Evolutionary conservation across 2,113 vertebrate species (phyloP), one percentile per base, ranked within the genome.

Genomic region (Silurus glanis): DNA sequence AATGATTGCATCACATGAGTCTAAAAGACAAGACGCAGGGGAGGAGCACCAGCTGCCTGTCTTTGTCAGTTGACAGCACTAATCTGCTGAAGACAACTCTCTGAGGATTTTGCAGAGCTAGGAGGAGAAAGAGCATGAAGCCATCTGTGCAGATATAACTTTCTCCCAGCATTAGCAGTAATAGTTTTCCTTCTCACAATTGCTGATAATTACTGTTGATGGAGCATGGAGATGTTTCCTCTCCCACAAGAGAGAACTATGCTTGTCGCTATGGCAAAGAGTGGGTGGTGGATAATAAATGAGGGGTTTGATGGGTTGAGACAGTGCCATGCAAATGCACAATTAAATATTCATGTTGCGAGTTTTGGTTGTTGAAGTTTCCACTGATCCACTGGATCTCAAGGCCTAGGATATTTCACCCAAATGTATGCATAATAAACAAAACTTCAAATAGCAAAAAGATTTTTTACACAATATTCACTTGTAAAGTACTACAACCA

Each of bases 321-420:
- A 90, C 91, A 91, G 85, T 80, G 76, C 59, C 62, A 89, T 89
- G 87, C 86, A 88, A 90, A 91, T 87, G 51, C 62, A 17, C 55
- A 81, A 90, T 90, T 64, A 88, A 91, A 91, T 69, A 91, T 86
- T 78, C 56, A 88, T 90, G 62, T 53, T 80, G 82, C 88, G 80
- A 72, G 58, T 83, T 89, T 88, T 85, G 51, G 53, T 66, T 69
- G 37, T 49, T 88, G 23, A 82, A 67, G 80, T 64, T 85, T 82
- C 14, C 45, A 85, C 69, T 84, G 69, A 84, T 74, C 69, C 69
- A 51, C 25, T 78, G 47, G 5, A 61, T 45, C 25, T 64, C 16
- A 80, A 49, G 12, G n/a, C 7, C 21, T 49, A 53, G 23, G 80
- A 80, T 55, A 67, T 85, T 58, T 71, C 49, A 85, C 75, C 51